phyloP scores from a whole-genome alignment of 2,113 vertebrate species.

The Artemisiospiza belli region DNA sequence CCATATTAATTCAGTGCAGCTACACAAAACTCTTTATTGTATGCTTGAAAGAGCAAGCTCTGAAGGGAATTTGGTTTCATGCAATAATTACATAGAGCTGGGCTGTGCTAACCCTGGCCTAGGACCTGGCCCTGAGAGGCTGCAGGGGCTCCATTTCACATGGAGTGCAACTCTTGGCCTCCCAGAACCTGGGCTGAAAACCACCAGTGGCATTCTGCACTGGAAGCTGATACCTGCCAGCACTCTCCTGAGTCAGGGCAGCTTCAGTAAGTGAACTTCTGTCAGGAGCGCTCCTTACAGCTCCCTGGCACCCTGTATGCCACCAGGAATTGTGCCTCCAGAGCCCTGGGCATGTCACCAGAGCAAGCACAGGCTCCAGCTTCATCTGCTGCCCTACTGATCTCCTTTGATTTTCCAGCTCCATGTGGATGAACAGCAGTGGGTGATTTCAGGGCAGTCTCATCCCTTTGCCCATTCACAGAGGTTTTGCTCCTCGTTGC shows the following conservation, averaged over 20 bases:
- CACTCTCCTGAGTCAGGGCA: background rate
- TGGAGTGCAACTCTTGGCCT: fast-evolving
- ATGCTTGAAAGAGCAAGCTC: background rate
- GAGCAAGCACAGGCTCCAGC: background rate
- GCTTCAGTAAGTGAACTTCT: background rate
- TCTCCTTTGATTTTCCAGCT: background rate
- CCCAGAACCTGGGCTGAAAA: background rate
- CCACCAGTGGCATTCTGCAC: background rate
- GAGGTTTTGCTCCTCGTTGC: background rate
- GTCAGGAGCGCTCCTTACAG: background rate
- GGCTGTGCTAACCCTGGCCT: background rate
- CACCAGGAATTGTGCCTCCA: background rate
- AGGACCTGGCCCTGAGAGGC: background rate
- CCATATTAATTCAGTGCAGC: background rate
- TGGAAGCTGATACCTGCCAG: background rate
- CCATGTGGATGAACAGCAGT: background rate
- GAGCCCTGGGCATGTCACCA: background rate
- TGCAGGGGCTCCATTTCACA: background rate
- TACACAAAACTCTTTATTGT: background rate
- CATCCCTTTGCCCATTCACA: background rate
- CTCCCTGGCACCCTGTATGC: no score
- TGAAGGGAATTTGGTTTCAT: conserved; percentile 20
- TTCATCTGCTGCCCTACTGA: background rate
- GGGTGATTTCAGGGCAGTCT: background rate
- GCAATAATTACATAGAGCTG: background rate